Percentiles rank a stretch among this genome's conserved stretches.
Evolutionary conservation across 1,140 invertebrate species (phyloP).

Genomic region (Musca domestica): DNA sequence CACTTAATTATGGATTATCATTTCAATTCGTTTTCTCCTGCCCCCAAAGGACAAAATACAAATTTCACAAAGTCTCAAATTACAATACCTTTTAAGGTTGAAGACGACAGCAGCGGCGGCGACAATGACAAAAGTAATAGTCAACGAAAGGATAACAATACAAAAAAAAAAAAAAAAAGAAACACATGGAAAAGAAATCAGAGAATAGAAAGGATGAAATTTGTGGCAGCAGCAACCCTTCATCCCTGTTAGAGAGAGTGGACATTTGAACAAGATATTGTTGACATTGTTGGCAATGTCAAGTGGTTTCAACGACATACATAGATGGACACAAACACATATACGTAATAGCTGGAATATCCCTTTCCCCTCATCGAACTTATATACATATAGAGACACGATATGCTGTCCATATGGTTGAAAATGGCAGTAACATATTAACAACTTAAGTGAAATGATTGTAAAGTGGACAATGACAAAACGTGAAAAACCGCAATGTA

Average conservation of each 20-base stretch:
- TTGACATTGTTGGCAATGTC: conserved; percentile 21
- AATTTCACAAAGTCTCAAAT: conserved; percentile 8
- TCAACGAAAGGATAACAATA: neutral
- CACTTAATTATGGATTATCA: too few relatives aligned
- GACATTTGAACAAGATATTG: conserved; percentile 14
- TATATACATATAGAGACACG: too few relatives aligned
- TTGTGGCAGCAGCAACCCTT: neutral
- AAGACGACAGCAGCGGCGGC: neutral
- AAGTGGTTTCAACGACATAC: conserved; percentile 16
- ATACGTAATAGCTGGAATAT: too few relatives aligned
- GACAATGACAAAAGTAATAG: conserved; percentile 11
- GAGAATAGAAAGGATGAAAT: too few relatives aligned
- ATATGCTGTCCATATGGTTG: too few relatives aligned
- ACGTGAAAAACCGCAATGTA: conserved; percentile 28
- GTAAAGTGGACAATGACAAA: conserved; percentile 48
- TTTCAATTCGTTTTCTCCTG: too few relatives aligned
- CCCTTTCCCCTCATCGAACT: too few relatives aligned
- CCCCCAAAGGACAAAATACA: too few relatives aligned
- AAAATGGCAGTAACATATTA: conserved; percentile 8
- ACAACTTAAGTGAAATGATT: conserved; percentile 16
- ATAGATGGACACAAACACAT: neutral
- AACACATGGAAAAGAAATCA: too few relatives aligned
- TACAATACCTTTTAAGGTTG: conserved; percentile 15
- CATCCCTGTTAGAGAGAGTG: neutral
- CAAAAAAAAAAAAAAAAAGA: too few relatives aligned